phyloP scores from a whole-genome alignment of 2,113 vertebrate genomes.

The Lampris incognitus region DNA sequence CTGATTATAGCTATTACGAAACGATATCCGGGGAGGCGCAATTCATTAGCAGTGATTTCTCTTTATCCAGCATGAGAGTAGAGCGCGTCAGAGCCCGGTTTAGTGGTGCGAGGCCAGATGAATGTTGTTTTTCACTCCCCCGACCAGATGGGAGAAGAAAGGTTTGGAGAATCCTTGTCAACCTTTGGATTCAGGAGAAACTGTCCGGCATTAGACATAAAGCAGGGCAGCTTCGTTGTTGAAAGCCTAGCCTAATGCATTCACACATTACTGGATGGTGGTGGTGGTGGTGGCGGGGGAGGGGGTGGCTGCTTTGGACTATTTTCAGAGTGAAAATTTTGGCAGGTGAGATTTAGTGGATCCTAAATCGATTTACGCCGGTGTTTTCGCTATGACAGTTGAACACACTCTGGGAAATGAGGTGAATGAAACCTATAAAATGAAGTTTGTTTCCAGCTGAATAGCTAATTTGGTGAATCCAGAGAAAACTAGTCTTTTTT shows the following conservation, averaged over 20 bases:
- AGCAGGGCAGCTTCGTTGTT: constrained; percentile 1
- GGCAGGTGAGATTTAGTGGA: constrained; percentile 76
- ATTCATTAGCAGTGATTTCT: constrained; percentile 81
- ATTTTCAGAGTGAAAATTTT: constrained; percentile 42
- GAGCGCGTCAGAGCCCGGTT: constrained; percentile 31
- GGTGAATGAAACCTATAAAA: constrained; percentile 85
- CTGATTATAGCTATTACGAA: constrained; percentile 84
- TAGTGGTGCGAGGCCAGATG: constrained; percentile 53
- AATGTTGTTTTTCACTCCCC: constrained; percentile 37
- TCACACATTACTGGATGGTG: background rate
- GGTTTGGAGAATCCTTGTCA: background rate
- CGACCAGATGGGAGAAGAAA: constrained; percentile 32
- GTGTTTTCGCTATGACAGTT: constrained; percentile 73
- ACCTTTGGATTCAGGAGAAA: constrained; percentile 21
- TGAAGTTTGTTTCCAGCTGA: constrained; percentile 87
- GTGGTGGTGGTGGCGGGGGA: too few species aligned
- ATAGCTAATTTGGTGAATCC: constrained; percentile 81
- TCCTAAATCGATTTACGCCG: constrained; percentile 75
- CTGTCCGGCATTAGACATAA: background rate
- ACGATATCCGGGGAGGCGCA: constrained; percentile 79
- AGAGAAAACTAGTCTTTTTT: constrained; percentile 39
- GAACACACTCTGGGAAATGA: constrained; percentile 81
- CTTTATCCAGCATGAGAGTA: constrained; percentile 72
- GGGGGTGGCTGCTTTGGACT: constrained; percentile 23
- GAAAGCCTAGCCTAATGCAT: constrained; percentile 5